phyloP scores from a whole-genome alignment of 2,797 vertebrate genomes.

The Ctenopoma kingsleyae region DNA sequence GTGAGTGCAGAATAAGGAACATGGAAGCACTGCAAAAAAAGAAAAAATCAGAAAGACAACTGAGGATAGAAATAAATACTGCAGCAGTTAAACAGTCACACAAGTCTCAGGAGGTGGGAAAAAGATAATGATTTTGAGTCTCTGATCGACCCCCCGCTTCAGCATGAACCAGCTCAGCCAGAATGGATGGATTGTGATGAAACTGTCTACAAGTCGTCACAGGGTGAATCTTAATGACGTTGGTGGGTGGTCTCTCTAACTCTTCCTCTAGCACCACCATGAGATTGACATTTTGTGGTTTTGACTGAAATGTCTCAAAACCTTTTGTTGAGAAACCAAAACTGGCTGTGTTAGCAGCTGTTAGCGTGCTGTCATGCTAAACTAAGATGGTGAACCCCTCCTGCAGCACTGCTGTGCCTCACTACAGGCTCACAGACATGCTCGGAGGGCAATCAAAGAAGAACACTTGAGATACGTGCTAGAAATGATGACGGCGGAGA shows the following conservation, averaged over 20 bases:
- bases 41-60: constrained; percentile 21
- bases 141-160: background rate
- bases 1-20: constrained; percentile 97
- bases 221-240: background rate
- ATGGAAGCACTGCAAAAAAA: constrained; percentile 89
- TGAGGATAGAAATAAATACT: background rate
- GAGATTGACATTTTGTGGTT: background rate
- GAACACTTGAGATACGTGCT: constrained; percentile 46
- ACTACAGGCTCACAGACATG: too few relatives aligned
- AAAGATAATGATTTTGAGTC: background rate
- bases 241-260: background rate
- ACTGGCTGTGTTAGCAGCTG: background rate
- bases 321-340: background rate
- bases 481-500: too few relatives aligned
- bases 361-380: background rate
- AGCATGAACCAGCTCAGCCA: background rate
- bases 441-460: background rate
- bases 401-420: too few relatives aligned
- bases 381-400: background rate
- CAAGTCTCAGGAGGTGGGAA: background rate
- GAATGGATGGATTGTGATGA: background rate
- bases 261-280: too few relatives aligned
- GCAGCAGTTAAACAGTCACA: background rate
- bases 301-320: background rate
- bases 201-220: background rate